Percentiles rank a stretch among this genome's conserved stretches.
These are phyloP conservation scores for Etheostoma perlongum DNA, from an alignment of 2,797 vertebrate species.

Conservation along the genomic window DNA sequence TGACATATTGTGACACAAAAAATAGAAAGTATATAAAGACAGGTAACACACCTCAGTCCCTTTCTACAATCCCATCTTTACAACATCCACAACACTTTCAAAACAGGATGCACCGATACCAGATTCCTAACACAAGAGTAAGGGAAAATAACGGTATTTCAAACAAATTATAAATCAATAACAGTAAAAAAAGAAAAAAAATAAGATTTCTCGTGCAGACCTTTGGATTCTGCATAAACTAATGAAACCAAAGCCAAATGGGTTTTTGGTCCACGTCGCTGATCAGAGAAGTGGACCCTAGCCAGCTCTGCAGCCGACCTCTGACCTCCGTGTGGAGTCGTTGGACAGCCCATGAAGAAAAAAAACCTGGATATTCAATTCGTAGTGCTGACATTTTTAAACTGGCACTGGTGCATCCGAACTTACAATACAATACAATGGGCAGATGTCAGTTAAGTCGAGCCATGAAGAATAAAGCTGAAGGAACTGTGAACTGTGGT, in stretches of 20 bases:
- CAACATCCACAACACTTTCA: slow-evolving; percentile 52
- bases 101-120: slow-evolving; percentile 26
- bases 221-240: too few species aligned
- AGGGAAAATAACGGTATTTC: too few species aligned
- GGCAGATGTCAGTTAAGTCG: slow-evolving; percentile 16
- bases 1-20: not conserved
- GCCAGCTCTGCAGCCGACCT: not conserved
- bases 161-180: not conserved
- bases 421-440: not conserved
- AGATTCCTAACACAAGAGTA: not conserved
- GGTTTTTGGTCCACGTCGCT: too few species aligned
- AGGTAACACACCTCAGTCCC: slow-evolving; percentile 10
- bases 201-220: too few species aligned
- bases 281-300: too few species aligned
- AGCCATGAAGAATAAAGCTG: not conserved
- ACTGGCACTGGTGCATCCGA: not conserved
- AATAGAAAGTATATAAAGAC: not conserved
- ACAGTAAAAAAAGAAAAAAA: too few species aligned
- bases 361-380: too few species aligned
- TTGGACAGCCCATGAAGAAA: too few species aligned
- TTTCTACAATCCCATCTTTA: slow-evolving; percentile 32
- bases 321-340: not conserved
- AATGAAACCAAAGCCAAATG: too few species aligned
- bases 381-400: not conserved
- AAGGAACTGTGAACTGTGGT: not conserved